Evolutionary conservation across 2,797 vertebrate species (phyloP).

Genomic region (Cheirogaleus major): DNA sequence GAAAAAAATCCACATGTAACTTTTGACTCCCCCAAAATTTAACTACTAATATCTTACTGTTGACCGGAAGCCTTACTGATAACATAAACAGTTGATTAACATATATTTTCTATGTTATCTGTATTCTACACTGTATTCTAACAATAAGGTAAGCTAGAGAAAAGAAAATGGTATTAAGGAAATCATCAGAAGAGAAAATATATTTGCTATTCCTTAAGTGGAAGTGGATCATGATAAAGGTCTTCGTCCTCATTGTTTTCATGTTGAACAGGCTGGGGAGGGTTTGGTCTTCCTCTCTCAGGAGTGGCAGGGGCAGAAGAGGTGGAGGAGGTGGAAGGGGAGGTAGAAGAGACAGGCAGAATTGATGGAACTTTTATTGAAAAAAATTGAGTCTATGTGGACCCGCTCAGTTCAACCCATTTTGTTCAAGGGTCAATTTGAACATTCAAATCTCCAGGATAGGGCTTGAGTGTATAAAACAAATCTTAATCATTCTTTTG

Average conservation of each 20-base stretch:
- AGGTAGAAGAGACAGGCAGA: background rate
- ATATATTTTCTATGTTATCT: background rate
- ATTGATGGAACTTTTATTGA: background rate
- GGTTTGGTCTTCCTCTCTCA: background rate
- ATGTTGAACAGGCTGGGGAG: background rate
- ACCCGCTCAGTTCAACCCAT: background rate
- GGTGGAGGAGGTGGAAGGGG: background rate
- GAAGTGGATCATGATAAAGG: background rate
- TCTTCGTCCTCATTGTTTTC: background rate
- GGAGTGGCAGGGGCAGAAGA: background rate
- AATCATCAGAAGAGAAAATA: background rate
- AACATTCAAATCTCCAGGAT: background rate
- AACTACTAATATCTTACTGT: background rate
- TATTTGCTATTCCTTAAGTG: background rate
- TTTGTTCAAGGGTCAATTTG: background rate
- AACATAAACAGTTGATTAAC: background rate
- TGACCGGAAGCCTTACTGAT: background rate
- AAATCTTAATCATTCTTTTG: background rate
- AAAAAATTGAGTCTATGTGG: background rate
- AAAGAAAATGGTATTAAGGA: background rate
- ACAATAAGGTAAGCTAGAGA: background rate
- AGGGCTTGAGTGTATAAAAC: accelerated
- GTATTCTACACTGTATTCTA: background rate
- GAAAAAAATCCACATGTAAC: background rate
- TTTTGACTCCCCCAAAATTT: background rate